Percentiles rank a stretch among this genome's conserved stretches.
These are phyloP conservation scores for Formicarius rufipectus DNA, from an alignment of 2,113 vertebrate genomes.

Conservation along the genomic window DNA sequence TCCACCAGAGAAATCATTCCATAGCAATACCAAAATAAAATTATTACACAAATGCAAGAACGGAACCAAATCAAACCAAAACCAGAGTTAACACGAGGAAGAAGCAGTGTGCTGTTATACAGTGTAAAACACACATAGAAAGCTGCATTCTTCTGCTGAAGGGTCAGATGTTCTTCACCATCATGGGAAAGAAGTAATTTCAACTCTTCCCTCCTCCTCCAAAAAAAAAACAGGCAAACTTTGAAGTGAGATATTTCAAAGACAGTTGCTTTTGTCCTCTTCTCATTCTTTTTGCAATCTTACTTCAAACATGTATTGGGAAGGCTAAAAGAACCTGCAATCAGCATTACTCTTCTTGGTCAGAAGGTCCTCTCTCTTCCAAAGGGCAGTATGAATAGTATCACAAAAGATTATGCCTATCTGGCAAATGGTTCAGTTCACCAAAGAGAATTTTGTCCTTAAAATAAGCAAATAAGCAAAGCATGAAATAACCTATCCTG, in stretches of 20 bases:
- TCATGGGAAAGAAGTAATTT: not conserved
- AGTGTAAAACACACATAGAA: not conserved
- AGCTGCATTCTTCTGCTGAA: not conserved
- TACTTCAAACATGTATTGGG: not conserved
- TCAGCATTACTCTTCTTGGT: not conserved
- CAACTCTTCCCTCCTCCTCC: not conserved
- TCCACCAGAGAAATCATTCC: not conserved
- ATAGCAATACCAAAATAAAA: not conserved
- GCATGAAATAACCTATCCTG: not conserved
- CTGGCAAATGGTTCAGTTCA: not conserved
- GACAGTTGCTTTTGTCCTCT: not conserved
- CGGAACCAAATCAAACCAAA: not conserved
- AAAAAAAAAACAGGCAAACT: not conserved
- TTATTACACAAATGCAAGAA: slow-evolving; percentile 10
- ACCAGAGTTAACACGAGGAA: slow-evolving; percentile 7
- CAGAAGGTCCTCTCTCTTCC: not conserved
- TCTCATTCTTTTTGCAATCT: not conserved
- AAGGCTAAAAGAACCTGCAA: not conserved
- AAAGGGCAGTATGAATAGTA: not conserved
- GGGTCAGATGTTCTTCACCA: not conserved
- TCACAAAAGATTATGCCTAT: not conserved
- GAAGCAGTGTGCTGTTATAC: not conserved
- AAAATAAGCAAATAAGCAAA: not conserved
- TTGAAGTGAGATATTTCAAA: not conserved
- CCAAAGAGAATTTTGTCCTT: not conserved